phyloP scores from a whole-genome alignment of 2,797 vertebrate genomes.

The Chelonia mydas region DNA sequence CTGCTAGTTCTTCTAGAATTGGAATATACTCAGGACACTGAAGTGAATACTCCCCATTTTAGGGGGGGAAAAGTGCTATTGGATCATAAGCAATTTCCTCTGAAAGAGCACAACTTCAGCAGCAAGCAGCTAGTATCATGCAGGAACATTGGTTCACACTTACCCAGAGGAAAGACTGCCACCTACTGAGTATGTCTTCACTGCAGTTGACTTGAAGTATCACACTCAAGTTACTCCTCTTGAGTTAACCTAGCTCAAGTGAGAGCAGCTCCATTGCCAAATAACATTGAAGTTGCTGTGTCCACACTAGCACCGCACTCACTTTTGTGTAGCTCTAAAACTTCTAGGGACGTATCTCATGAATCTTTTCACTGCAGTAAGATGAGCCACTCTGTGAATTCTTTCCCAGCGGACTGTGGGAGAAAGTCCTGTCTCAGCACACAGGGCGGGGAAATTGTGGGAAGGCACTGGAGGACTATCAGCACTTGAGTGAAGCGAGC shows the following conservation, averaged over 20 bases:
- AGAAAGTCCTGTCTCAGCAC: neutral
- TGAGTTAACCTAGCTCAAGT: neutral
- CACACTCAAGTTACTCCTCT: neutral
- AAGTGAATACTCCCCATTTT: neutral
- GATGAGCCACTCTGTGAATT: neutral
- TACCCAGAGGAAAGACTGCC: constrained; percentile 61
- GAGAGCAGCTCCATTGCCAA: neutral
- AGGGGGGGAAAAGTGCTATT: neutral
- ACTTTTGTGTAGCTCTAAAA: neutral
- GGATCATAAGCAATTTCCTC: neutral
- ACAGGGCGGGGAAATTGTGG: neutral
- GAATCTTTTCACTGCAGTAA: neutral
- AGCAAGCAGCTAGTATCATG: neutral
- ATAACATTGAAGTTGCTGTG: neutral
- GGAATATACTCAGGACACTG: neutral
- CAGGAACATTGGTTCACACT: neutral
- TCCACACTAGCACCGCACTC: neutral
- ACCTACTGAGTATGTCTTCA: constrained; percentile 43
- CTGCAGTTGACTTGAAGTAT: neutral
- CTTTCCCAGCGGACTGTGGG: neutral
- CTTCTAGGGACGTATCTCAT: neutral
- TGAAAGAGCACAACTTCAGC: neutral
- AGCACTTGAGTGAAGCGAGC: neutral
- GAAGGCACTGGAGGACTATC: neutral
- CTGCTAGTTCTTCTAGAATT: neutral